phyloP scores from a whole-genome alignment of 2,113 vertebrate species.

The Coptodon rendalli region DNA sequence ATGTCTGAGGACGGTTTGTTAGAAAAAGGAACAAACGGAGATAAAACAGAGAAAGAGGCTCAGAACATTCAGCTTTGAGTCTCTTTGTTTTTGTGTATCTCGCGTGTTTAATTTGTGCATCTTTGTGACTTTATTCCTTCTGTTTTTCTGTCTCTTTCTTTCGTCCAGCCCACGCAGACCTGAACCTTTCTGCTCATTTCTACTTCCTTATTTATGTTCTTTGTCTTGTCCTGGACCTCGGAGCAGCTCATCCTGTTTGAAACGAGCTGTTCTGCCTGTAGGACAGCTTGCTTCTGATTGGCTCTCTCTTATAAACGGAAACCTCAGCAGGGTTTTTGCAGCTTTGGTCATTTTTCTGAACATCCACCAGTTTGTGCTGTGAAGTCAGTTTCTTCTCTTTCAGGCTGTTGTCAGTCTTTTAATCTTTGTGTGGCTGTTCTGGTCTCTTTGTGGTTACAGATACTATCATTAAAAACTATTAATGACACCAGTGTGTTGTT shows the following conservation, averaged over 20 bases:
- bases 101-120: rapidly evolving
- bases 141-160: background rate
- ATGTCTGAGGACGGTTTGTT: background rate
- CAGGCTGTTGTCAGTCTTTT: background rate
- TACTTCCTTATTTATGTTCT: background rate
- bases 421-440: background rate
- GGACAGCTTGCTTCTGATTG: background rate
- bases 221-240: background rate
- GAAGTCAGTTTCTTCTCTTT: background rate
- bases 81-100: background rate
- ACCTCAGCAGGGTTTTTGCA: background rate
- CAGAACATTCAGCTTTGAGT: background rate
- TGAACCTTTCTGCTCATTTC: background rate
- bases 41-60: background rate
- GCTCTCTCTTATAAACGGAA: background rate
- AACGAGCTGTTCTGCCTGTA: background rate
- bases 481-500: background rate
- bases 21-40: background rate
- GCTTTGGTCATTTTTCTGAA: background rate
- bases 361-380: background rate
- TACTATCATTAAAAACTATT: background rate
- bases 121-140: background rate
- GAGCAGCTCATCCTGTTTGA: background rate
- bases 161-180: background rate
- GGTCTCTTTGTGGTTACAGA: background rate